Conservation (phyloP, 2,888 invertebrate species). For the Hipparchia semele region DNA sequence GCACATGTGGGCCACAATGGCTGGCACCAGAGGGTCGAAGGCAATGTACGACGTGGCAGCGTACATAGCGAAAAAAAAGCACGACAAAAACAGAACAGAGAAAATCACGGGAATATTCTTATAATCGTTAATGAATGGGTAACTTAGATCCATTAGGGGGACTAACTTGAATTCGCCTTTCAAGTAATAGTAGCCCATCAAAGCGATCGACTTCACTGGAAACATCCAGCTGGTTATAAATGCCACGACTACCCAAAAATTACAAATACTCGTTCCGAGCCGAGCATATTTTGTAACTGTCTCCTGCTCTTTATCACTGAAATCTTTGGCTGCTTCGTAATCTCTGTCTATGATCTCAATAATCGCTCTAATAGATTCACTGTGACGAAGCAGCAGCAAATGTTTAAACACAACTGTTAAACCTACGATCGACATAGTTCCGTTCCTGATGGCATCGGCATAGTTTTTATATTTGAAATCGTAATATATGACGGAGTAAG, state of each 20-base stretch:
- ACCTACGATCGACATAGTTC: slow-evolving; percentile 54
- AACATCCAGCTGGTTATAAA: slow-evolving; percentile 51
- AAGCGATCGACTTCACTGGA: slow-evolving; percentile 53
- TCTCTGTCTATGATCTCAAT: slow-evolving; percentile 55
- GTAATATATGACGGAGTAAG: slow-evolving; percentile 51
- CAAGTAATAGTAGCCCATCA: slow-evolving; percentile 53
- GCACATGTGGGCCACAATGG: slow-evolving; percentile 64
- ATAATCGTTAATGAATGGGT: slow-evolving; percentile 52
- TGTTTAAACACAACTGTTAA: slow-evolving; percentile 56
- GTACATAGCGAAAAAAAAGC: slow-evolving; percentile 49
- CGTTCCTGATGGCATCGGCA: slow-evolving; percentile 58
- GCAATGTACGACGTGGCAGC: slow-evolving; percentile 55
- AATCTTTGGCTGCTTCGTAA: slow-evolving; percentile 49
- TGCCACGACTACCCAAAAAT: slow-evolving; percentile 54
- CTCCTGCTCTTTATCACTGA: slow-evolving; percentile 48
- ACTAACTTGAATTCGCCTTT: slow-evolving; percentile 51
- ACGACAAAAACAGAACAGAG: slow-evolving; percentile 17
- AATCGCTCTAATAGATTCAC: slow-evolving; percentile 47
- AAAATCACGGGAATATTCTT: slow-evolving; percentile 44
- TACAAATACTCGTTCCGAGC: slow-evolving; percentile 52
- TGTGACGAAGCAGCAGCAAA: slow-evolving; percentile 49
- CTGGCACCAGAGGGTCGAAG: slow-evolving; percentile 68
- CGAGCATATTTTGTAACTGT: slow-evolving; percentile 51
- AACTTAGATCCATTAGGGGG: slow-evolving; percentile 59
- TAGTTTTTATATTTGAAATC: slow-evolving; percentile 51